Conservation (phyloP, 2,113 vertebrate genomes). For the Microcebus griseorufus region DNA sequence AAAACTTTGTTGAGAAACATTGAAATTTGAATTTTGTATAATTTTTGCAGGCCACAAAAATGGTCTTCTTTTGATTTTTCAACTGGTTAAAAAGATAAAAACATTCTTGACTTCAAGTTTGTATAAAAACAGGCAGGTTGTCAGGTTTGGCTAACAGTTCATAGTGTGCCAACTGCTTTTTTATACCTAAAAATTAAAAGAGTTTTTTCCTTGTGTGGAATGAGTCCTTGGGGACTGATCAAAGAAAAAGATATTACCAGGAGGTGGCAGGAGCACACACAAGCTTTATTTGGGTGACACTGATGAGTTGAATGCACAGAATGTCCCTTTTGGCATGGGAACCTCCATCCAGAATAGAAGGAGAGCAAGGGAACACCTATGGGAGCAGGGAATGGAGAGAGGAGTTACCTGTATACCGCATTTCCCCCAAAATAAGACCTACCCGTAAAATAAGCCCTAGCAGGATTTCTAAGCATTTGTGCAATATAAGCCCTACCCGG, state of each 20-base stretch:
- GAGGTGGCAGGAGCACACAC: neutral
- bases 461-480: no score
- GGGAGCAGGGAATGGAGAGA: neutral
- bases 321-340: neutral
- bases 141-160: neutral
- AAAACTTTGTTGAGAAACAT: neutral
- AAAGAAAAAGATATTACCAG: neutral
- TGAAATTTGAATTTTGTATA: neutral
- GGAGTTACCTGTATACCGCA: no score
- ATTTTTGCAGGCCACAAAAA: neutral
- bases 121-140: neutral
- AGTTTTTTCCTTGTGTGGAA: neutral
- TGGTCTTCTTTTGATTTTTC: neutral
- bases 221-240: neutral
- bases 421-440: no score
- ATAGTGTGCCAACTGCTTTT: neutral
- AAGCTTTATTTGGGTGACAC: neutral
- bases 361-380: neutral
- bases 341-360: neutral
- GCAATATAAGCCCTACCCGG: no score
- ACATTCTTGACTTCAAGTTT: neutral
- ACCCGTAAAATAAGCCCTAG: no score
- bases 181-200: neutral
- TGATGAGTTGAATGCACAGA: neutral
- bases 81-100: neutral